Conservation (phyloP, 2,113 vertebrate genomes). For the Chionis minor region DNA sequence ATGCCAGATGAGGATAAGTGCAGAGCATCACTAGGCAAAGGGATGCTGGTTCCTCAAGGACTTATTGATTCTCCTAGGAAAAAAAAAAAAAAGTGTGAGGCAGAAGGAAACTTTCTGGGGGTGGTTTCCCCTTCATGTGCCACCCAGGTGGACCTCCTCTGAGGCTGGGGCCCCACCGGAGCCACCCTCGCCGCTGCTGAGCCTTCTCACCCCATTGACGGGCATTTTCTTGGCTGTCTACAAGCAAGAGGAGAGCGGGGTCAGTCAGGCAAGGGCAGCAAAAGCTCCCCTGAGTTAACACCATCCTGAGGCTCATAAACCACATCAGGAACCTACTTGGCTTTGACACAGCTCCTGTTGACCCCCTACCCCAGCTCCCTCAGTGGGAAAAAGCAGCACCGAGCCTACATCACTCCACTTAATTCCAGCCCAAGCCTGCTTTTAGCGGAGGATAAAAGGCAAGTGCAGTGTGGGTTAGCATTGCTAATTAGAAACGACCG, state of each 20-base stretch:
- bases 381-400: fast-evolving
- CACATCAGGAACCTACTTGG: background rate
- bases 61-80: background rate
- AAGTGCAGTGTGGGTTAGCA: background rate
- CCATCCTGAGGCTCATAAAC: background rate
- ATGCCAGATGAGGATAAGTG: background rate
- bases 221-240: conserved; percentile 39
- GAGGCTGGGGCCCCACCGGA: too few relatives aligned
- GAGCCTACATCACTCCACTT: background rate
- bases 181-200: fast-evolving
- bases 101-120: background rate
- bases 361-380: fast-evolving
- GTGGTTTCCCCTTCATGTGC: background rate
- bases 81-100: background rate
- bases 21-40: background rate
- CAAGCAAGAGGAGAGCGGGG: background rate
- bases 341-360: background rate
- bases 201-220: conserved; percentile 1
- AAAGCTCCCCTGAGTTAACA: background rate
- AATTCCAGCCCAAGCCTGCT: background rate
- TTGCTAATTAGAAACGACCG: background rate
- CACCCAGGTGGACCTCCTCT: background rate
- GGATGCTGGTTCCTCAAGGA: background rate
- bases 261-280: background rate
- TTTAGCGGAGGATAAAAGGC: background rate